phyloP scores from a whole-genome alignment of 2,888 invertebrate genomes.

The Cenopis cana region DNA sequence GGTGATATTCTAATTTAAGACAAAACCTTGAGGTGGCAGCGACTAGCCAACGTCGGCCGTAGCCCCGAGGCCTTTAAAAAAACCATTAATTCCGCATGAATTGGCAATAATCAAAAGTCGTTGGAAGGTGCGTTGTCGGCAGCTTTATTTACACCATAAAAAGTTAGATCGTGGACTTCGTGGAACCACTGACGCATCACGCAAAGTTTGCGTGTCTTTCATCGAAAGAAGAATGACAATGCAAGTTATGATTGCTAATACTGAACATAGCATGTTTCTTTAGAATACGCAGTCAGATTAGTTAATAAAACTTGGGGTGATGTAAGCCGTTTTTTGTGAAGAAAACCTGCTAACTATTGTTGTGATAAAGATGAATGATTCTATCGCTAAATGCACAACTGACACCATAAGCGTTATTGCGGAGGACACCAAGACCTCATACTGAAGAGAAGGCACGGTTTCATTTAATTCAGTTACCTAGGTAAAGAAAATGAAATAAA shows the following conservation, averaged over 20 bases:
- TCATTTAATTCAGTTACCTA: no score
- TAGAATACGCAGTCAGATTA: neutral
- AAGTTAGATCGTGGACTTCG: slow-evolving; percentile 47
- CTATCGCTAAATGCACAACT: no score
- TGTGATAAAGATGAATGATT: no score
- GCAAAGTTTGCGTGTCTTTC: slow-evolving; percentile 23
- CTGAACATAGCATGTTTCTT: neutral
- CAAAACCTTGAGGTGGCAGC: slow-evolving; percentile 13
- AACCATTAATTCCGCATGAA: slow-evolving; percentile 60
- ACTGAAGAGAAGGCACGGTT: no score
- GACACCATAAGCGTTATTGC: no score
- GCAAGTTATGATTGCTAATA: slow-evolving; percentile 17
- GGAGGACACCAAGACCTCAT: no score
- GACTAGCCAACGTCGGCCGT: slow-evolving; percentile 27
- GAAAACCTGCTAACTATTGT: no score
- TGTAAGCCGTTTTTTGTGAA: no score
- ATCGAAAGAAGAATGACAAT: slow-evolving; percentile 4
- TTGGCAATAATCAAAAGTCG: slow-evolving; percentile 57
- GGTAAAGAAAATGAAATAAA: no score
- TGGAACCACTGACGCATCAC: slow-evolving; percentile 46
- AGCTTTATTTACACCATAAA: slow-evolving; percentile 48
- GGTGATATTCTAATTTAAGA: slow-evolving; percentile 30
- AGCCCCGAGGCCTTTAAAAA: slow-evolving; percentile 51
- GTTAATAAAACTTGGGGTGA: neutral
- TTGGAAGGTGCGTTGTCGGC: slow-evolving; percentile 48